These are phyloP conservation scores for Crotalus helleri DNA, from an alignment of 2,113 vertebrate species.

Conservation along the genomic window DNA sequence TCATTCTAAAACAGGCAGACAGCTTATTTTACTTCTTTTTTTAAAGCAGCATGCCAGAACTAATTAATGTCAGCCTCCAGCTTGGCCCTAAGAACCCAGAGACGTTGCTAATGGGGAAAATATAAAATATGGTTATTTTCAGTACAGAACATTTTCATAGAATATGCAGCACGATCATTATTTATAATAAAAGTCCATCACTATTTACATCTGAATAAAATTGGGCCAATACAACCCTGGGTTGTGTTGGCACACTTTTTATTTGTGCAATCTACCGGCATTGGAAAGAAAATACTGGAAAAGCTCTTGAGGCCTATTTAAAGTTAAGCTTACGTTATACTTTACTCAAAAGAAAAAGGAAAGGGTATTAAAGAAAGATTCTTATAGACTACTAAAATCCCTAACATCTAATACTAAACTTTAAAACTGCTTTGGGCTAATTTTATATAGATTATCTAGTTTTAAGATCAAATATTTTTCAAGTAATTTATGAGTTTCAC, in stretches of 20 bases:
- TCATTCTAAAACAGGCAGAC: background rate
- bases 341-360: slow-evolving; percentile 26
- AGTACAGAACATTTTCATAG: background rate
- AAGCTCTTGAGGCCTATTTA: background rate
- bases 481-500: background rate
- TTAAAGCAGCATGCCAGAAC: background rate
- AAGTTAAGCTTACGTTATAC: background rate
- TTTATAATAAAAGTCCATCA: background rate
- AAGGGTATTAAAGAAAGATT: background rate
- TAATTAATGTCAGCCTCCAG: background rate
- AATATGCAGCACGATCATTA: background rate
- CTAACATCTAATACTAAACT: background rate
- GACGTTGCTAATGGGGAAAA: slow-evolving; percentile 8
- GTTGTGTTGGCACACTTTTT: accelerated
- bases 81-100: background rate
- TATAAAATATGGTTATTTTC: background rate
- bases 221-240: accelerated
- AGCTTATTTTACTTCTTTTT: background rate
- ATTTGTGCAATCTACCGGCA: background rate
- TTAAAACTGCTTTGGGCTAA: background rate
- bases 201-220: background rate
- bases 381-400: background rate
- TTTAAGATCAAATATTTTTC: background rate
- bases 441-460: background rate
- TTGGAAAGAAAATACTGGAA: background rate